Conservation (phyloP, 2,797 vertebrate species). For the Myripristis jacobus region DNA sequence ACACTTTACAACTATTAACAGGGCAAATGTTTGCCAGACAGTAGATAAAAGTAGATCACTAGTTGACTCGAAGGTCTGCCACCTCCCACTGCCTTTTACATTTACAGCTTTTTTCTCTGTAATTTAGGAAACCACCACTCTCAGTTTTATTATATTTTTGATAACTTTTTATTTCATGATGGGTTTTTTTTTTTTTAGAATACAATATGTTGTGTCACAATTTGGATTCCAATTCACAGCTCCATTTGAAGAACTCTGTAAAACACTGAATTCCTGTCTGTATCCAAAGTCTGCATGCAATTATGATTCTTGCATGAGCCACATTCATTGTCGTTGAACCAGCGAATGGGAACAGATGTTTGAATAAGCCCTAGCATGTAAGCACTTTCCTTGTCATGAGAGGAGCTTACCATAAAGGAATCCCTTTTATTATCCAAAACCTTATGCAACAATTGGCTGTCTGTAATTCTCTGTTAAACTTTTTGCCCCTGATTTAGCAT, state of each 20-base stretch:
- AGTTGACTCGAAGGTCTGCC: neutral
- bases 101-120: too few relatives aligned
- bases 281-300: slow-evolving; percentile 69
- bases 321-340: slow-evolving; percentile 73
- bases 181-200: slow-evolving; percentile 14
- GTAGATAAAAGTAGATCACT: neutral
- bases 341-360: slow-evolving; percentile 77
- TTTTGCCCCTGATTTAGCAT: slow-evolving; percentile 67
- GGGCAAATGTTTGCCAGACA: slow-evolving; percentile 1
- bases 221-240: slow-evolving; percentile 33
- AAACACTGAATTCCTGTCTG: slow-evolving; percentile 50
- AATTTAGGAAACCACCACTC: neutral
- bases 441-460: slow-evolving; percentile 58
- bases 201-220: slow-evolving; percentile 50
- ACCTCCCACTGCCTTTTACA: neutral
- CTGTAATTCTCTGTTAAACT: slow-evolving; percentile 51
- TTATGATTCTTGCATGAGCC: slow-evolving; percentile 73
- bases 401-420: slow-evolving; percentile 66
- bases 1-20: slow-evolving; percentile 21
- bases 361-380: slow-evolving; percentile 66
- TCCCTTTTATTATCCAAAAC: slow-evolving; percentile 69
- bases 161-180: neutral
- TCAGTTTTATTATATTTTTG: neutral
- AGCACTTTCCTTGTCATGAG: slow-evolving; percentile 73
- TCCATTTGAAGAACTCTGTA: slow-evolving; percentile 29